Base-by-base conservation (phyloP, 1,140 invertebrate species). In the Dendroctonus valens region DNA sequence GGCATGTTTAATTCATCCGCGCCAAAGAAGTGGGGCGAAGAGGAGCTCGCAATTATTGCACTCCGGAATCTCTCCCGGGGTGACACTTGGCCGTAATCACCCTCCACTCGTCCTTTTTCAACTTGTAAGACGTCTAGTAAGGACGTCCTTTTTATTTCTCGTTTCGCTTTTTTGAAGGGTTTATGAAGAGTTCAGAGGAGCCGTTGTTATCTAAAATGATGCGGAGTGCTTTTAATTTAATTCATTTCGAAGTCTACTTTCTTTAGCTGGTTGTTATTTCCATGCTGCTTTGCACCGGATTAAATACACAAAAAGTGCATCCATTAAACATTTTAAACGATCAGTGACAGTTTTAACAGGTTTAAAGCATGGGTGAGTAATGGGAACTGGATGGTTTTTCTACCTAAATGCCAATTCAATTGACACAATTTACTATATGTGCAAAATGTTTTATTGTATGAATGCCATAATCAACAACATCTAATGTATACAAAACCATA, bases 11-110 rank as follows among this genome's bases (percentile, higher is more conserved):
- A 76, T 76, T 76, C 75, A 76, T 76, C 70, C 60, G 39, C 42
- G 8, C 41, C 46, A 39, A 59, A n/a, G 57, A 48, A 59, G 65
- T 26, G 57, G 53, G 49, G 60, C 44, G 44, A 46, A 59, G 65
- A 59, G 61, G 54, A 64, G 65, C 71, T 72, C 70, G 72, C 75
- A 76, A 76, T 76, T 75, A 76, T 76, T 75, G 74, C 75, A 75
- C 68, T 76, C 69, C 67, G 64, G 74, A 75, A 74, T 75, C 70
- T 73, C 69, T 72, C 75, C 75, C 75, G 67, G 70, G 72, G 74
- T 73, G 75, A 75, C 75, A 76, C 75, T 76, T 76, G 75, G 72
- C 69, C 70, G 69, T 72, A 76, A 76, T 76, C 70, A 71, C 72
- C 63, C 46, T 61, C 54, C 49, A 38, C 42, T 40, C 64, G 63